phyloP scores from a whole-genome alignment of 2,113 vertebrate genomes.

The Ginglymostoma cirratum region DNA sequence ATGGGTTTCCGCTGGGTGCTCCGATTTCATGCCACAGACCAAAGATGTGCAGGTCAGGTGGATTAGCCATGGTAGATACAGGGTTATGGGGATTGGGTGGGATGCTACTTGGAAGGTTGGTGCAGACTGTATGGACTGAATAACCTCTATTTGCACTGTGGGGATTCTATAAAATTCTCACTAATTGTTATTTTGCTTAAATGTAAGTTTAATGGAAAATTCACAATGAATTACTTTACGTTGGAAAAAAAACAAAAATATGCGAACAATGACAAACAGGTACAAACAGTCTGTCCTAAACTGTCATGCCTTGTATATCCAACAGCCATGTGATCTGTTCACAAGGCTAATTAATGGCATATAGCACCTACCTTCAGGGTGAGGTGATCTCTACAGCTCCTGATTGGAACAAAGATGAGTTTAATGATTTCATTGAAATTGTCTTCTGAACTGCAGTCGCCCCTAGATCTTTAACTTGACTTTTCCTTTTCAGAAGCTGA shows the following conservation, averaged over 20 bases:
- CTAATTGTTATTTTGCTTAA: background rate
- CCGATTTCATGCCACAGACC: too few species aligned
- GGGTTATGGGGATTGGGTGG: too few species aligned
- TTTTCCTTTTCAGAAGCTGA: background rate
- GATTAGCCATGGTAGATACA: too few species aligned
- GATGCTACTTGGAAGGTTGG: too few species aligned
- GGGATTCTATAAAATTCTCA: background rate
- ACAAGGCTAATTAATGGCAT: background rate
- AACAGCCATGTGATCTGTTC: background rate
- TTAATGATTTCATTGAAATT: background rate
- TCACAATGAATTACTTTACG: background rate
- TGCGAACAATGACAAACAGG: background rate
- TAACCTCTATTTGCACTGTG: too few species aligned
- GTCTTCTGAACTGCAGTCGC: background rate
- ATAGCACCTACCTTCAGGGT: background rate
- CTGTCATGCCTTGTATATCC: background rate
- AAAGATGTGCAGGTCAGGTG: too few species aligned
- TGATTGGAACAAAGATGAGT: too few species aligned
- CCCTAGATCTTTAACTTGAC: background rate
- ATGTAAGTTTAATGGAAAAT: background rate
- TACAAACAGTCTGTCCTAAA: background rate
- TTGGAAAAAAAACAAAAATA: background rate
- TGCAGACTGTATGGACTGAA: too few species aligned
- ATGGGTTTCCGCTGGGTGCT: too few species aligned
- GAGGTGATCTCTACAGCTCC: background rate